phyloP scores from a whole-genome alignment of 2,113 vertebrate genomes.

The Gallinago media region DNA sequence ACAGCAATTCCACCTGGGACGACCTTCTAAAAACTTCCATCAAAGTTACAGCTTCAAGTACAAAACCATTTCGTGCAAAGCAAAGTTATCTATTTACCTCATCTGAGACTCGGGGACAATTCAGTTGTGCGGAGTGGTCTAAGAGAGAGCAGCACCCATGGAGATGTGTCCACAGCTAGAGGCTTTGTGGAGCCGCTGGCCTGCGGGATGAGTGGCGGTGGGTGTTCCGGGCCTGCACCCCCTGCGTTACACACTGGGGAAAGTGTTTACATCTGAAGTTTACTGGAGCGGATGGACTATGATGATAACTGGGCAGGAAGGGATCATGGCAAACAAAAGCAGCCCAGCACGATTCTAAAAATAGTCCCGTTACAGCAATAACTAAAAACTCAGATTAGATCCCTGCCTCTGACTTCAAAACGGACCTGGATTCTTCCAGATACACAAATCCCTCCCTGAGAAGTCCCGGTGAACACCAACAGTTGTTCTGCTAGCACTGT shows the following conservation, averaged over 20 bases:
- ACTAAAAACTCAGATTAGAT: background rate
- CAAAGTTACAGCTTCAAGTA: background rate
- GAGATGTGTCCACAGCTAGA: background rate
- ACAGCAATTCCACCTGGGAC: background rate
- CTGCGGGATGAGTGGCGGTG: background rate
- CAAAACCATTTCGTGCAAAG: background rate
- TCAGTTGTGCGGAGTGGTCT: background rate
- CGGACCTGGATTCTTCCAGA: background rate
- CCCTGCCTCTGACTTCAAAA: background rate
- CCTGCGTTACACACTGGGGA: background rate
- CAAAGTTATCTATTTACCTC: background rate
- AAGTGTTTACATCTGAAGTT: background rate
- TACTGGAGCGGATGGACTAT: background rate
- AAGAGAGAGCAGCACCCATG: background rate
- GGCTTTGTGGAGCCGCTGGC: background rate
- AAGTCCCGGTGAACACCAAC: background rate
- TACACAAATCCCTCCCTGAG: background rate
- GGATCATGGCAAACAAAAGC: background rate
- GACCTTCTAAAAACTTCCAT: background rate
- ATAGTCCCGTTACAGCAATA: background rate
- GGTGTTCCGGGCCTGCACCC: background rate
- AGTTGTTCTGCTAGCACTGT: background rate
- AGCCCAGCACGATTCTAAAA: background rate
- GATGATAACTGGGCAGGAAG: background rate
- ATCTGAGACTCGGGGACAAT: no score